phyloP scores from a whole-genome alignment of 2,797 vertebrate genomes.

The Podargus strigoides region DNA sequence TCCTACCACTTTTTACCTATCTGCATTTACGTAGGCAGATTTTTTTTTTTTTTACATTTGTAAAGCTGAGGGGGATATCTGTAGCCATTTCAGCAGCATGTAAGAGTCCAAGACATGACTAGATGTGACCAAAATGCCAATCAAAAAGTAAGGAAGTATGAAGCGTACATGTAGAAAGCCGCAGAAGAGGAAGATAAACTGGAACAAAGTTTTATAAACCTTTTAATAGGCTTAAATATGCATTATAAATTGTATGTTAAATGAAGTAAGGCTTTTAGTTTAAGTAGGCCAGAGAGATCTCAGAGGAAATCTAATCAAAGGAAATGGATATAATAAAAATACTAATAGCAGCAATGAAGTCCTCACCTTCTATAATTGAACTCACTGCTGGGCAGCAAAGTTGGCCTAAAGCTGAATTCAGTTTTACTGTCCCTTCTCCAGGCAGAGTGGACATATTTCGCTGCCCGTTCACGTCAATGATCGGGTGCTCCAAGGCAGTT shows the following conservation, averaged over 20 bases:
- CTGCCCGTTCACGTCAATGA: fast-evolving
- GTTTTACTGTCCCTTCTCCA: background rate
- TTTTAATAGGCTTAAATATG: background rate
- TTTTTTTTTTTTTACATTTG: background rate
- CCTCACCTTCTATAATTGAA: background rate
- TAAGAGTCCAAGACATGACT: background rate
- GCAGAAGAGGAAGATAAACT: background rate
- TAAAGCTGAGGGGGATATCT: background rate
- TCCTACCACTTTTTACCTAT: background rate
- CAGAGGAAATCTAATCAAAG: background rate
- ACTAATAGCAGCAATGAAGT: background rate
- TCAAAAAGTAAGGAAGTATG: background rate
- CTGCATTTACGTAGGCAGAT: background rate
- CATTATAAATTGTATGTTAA: background rate
- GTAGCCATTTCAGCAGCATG: background rate
- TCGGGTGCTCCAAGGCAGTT: background rate
- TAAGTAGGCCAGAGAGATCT: background rate
- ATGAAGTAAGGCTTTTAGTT: background rate
- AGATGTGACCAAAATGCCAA: background rate
- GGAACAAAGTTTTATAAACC: background rate
- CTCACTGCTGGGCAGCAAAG: background rate
- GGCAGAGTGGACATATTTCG: background rate
- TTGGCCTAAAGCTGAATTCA: background rate
- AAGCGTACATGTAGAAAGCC: background rate
- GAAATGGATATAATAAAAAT: background rate